A percentile compares a stretch with the other conserved stretches of the same genome.
These are phyloP conservation scores for Euura saliciscinereae DNA, from an alignment of 1,140 invertebrate genomes.

Conservation along the genomic window DNA sequence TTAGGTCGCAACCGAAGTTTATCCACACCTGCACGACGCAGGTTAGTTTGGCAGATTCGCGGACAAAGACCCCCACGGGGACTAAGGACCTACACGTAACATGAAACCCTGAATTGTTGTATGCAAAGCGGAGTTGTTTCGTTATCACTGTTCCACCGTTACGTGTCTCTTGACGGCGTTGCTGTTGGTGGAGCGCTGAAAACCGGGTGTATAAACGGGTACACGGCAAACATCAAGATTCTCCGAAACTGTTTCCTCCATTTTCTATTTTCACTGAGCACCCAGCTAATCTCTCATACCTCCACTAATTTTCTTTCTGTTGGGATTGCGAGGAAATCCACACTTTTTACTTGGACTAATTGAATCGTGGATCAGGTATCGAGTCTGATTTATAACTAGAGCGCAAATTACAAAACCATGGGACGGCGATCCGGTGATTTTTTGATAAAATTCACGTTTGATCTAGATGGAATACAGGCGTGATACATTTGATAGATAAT, in stretches of 20 bases:
- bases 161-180: not conserved
- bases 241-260: too few relatives aligned
- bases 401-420: too few relatives aligned
- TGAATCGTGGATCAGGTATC: too few relatives aligned
- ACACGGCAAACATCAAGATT: too few relatives aligned
- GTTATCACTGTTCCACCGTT: not conserved
- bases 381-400: not conserved
- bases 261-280: too few relatives aligned
- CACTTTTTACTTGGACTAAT: too few relatives aligned
- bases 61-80: not conserved
- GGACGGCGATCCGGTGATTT: too few relatives aligned
- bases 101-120: not conserved
- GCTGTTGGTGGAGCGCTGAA: not conserved
- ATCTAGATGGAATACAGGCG: not conserved
- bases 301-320: too few relatives aligned
- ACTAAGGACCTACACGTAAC: not conserved
- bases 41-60: constrained; percentile 1
- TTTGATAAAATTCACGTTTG: not conserved
- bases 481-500: not conserved
- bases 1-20: not conserved
- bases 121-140: constrained; percentile 2
- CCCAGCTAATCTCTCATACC: too few relatives aligned
- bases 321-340: too few relatives aligned
- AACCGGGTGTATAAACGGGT: too few relatives aligned
- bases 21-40: not conserved